phyloP scores from a whole-genome alignment of 1,140 invertebrate species.

The Bombus consobrinus region DNA sequence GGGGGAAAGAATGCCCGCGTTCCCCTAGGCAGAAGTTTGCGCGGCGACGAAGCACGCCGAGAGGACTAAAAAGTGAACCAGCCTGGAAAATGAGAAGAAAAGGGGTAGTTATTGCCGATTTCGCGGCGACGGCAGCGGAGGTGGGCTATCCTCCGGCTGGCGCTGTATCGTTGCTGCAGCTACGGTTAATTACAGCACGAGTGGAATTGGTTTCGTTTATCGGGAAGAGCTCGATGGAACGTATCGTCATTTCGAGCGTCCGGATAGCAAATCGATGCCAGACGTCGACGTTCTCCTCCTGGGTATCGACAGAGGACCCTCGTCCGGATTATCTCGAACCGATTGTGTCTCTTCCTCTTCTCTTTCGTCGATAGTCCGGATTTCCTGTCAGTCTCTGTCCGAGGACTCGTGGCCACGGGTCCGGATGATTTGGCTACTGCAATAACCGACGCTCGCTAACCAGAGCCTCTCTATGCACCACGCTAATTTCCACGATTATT shows the following conservation, averaged over 20 bases:
- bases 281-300: conserved; percentile 44
- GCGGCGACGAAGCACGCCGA: conserved; percentile 10
- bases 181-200: conserved; percentile 44
- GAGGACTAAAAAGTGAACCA: conserved; percentile 46
- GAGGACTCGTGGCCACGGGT: neutral
- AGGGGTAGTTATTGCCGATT: conserved; percentile 26
- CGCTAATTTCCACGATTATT: neutral
- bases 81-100: conserved; percentile 32
- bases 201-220: conserved; percentile 51
- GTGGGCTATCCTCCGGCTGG: no score
- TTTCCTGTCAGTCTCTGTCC: conserved; percentile 33
- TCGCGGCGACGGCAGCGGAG: neutral
- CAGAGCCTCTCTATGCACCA: neutral
- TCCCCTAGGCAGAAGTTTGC: conserved; percentile 47
- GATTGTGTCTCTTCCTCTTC: conserved; percentile 44
- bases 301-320: conserved; percentile 41
- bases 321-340: conserved; percentile 48
- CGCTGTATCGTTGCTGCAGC: conserved; percentile 31
- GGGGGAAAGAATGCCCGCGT: conserved; percentile 7
- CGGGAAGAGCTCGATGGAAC: conserved; percentile 24
- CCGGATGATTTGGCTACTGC: conserved; percentile 8
- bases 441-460: neutral
- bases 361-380: conserved; percentile 49
- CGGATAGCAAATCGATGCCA: conserved; percentile 59
- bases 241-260: conserved; percentile 43